These are phyloP conservation scores for Alectoris magna DNA, from an alignment of 2,797 vertebrate genomes.

Conservation along the genomic window DNA sequence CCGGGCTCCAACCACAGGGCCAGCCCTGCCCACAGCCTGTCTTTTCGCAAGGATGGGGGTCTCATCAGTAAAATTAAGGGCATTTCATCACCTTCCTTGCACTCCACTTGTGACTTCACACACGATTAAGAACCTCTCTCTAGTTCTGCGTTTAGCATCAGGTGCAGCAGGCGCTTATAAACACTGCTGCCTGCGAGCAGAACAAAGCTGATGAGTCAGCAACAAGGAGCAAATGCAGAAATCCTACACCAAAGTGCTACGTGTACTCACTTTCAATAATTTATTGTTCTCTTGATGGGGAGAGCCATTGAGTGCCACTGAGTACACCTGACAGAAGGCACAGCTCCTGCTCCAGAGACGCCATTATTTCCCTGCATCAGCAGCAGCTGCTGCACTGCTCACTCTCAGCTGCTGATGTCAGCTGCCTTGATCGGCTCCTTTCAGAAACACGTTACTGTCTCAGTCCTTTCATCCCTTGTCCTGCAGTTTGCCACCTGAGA, in stretches of 20 bases:
- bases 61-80: not conserved
- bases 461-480: not conserved
- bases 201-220: not conserved
- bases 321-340: not conserved
- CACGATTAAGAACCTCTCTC: not conserved
- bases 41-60: not conserved
- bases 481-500: not conserved
- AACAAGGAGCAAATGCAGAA: not conserved
- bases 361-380: not conserved
- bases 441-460: not conserved
- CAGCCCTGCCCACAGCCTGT: not conserved
- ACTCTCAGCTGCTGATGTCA: not conserved
- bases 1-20: not conserved
- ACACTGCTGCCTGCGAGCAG: not conserved
- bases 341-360: not conserved
- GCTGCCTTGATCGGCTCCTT: not conserved
- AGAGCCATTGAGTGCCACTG: not conserved
- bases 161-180: fast-evolving
- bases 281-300: not conserved
- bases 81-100: not conserved
- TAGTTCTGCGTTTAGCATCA: not conserved
- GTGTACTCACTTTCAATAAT: not conserved
- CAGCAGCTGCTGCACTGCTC: not conserved
- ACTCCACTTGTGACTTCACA: fast-evolving
- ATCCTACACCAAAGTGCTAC: not conserved